Evolutionary conservation across 2,113 vertebrate species (phyloP).

Genomic region (Casuarius casuarius): DNA sequence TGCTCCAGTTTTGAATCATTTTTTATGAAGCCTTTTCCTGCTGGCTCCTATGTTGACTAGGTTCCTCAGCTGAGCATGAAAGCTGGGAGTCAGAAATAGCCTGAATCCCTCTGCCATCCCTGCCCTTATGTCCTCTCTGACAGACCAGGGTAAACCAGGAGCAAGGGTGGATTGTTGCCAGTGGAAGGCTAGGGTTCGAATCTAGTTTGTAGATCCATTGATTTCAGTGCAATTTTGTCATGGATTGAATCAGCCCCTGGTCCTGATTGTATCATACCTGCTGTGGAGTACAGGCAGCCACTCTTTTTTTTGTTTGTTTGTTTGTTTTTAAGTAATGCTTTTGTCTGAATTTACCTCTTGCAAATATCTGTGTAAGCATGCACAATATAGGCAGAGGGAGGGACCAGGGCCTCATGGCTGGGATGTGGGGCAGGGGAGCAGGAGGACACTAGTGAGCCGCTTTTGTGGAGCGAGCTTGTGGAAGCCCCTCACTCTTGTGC

Average conservation of each 20-base stretch:
- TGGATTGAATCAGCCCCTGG: neutral
- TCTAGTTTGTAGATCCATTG: neutral
- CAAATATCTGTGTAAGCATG: neutral
- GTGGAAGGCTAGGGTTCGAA: neutral
- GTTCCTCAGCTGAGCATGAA: neutral
- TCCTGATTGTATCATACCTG: neutral
- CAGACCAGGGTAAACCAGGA: neutral
- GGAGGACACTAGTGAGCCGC: neutral
- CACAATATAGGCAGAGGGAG: neutral
- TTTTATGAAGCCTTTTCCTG: neutral
- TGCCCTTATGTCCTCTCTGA: neutral
- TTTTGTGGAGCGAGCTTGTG: neutral
- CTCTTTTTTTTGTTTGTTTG: no score
- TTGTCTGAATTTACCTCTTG: neutral
- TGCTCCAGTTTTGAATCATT: neutral
- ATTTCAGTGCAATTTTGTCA: neutral
- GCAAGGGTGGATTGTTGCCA: neutral
- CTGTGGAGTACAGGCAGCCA: neutral
- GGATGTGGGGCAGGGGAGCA: neutral
- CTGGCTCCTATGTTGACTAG: neutral
- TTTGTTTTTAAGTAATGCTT: neutral
- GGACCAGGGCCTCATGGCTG: neutral
- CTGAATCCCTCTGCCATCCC: neutral
- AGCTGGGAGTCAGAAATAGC: neutral
- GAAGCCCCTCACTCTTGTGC: neutral